These are phyloP conservation scores for Ptilodon capucinus DNA, from an alignment of 2,888 invertebrate genomes.

Conservation along the genomic window DNA sequence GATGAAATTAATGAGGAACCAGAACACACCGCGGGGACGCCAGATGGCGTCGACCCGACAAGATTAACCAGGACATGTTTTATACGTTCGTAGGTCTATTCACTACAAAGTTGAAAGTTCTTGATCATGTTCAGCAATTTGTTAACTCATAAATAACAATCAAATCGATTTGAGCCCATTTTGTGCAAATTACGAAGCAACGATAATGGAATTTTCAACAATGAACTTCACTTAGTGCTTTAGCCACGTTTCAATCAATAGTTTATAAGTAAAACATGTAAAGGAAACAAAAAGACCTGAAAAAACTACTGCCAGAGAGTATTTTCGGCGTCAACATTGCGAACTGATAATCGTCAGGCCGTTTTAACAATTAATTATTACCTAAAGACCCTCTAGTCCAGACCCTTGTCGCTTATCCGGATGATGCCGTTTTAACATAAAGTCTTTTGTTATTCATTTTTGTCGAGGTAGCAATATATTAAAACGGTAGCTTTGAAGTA, in stretches of 20 bases:
- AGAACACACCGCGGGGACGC: background rate
- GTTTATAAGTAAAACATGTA: background rate
- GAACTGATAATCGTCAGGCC: background rate
- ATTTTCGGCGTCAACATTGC: background rate
- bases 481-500: background rate
- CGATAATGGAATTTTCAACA: background rate
- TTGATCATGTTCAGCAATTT: too few relatives aligned
- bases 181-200: too few relatives aligned
- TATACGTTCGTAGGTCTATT: background rate
- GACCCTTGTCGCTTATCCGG: constrained; percentile 7
- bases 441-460: constrained; percentile 2
- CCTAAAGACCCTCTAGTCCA: constrained; percentile 11
- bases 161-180: too few relatives aligned
- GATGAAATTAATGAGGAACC: background rate
- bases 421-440: constrained; percentile 5
- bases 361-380: constrained; percentile 14
- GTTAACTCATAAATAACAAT: too few relatives aligned
- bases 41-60: background rate
- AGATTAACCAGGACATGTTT: background rate
- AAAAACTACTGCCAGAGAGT: background rate
- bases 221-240: background rate
- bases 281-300: background rate
- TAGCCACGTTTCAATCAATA: background rate
- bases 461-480: background rate
- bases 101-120: background rate